These are phyloP conservation scores for Caerostris extrusa DNA, from an alignment of 1,140 invertebrate genomes.

Conservation along the genomic window DNA sequence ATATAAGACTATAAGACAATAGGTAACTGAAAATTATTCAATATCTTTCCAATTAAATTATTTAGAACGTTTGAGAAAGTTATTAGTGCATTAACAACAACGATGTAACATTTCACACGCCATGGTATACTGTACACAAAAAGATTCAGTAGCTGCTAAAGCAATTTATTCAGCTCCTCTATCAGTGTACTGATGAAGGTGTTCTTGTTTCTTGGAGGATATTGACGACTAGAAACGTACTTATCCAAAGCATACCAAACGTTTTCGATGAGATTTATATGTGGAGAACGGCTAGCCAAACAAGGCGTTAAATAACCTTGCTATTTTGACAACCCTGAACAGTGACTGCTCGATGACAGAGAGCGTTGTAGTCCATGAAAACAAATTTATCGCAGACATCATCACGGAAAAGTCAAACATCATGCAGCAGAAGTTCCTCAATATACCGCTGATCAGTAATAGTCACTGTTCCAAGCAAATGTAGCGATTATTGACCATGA, in stretches of 20 bases:
- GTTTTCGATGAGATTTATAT: conserved; percentile 16
- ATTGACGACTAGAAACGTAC: not conserved
- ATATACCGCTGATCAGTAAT: not conserved
- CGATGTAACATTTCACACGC: too few species aligned
- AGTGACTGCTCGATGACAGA: not conserved
- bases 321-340: not conserved
- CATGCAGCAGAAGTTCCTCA: conserved; percentile 18
- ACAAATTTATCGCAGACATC: not conserved
- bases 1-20: too few species aligned
- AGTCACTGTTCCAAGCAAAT: not conserved
- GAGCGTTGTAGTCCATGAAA: conserved; percentile 32
- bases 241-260: not conserved
- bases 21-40: too few species aligned
- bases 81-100: too few species aligned
- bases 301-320: not conserved
- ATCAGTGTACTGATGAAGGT: not conserved
- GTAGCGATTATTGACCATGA: conserved; percentile 29
- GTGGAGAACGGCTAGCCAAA: not conserved
- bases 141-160: too few species aligned
- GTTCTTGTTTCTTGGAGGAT: not conserved
- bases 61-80: too few species aligned
- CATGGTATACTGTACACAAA: too few species aligned
- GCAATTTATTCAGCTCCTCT: not conserved
- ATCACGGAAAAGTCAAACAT: not conserved
- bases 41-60: too few species aligned